phyloP scores from a whole-genome alignment of 2,113 vertebrate species.

The Ciconia boyciana region DNA sequence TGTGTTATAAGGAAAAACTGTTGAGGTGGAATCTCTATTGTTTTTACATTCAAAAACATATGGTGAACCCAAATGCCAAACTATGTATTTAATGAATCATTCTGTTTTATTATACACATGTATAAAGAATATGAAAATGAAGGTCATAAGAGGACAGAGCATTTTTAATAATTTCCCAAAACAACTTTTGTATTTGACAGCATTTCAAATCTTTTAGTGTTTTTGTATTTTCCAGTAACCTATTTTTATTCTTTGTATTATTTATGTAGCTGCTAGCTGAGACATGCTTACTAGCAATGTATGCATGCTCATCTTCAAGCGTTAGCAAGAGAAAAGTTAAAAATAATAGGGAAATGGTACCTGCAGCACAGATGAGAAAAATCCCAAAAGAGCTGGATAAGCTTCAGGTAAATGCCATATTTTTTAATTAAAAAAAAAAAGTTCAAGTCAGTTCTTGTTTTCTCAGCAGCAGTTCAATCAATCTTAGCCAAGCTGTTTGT shows the following conservation, averaged over 20 bases:
- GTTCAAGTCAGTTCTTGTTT: not conserved
- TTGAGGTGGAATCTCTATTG: conserved; percentile 41
- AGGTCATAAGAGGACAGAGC: conserved; percentile 7
- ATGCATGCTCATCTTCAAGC: not conserved
- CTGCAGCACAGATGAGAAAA: not conserved
- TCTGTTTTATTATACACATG: conserved; percentile 39
- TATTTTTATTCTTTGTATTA: not conserved
- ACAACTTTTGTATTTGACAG: conserved; percentile 50
- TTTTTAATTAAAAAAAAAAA: not conserved
- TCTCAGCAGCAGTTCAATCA: not conserved
- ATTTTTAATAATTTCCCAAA: conserved; percentile 60
- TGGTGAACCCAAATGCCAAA: conserved; percentile 64
- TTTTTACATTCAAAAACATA: conserved; percentile 58
- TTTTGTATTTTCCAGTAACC: not conserved
- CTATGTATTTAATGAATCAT: conserved; percentile 62
- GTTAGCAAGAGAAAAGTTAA: not conserved
- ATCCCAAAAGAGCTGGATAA: not conserved
- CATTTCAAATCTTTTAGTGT: not conserved
- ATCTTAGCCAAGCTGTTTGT: not conserved
- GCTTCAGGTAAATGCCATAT: not conserved
- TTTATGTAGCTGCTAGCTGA: not conserved
- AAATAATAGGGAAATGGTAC: not conserved
- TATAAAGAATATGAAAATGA: conserved; percentile 14
- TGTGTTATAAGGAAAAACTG: conserved; percentile 28
- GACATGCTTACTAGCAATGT: not conserved